Evolutionary conservation across 2,888 invertebrate genomes (phyloP), one percentile per base, ranked within the genome.

Genomic region (Trisateles emortualis): DNA sequence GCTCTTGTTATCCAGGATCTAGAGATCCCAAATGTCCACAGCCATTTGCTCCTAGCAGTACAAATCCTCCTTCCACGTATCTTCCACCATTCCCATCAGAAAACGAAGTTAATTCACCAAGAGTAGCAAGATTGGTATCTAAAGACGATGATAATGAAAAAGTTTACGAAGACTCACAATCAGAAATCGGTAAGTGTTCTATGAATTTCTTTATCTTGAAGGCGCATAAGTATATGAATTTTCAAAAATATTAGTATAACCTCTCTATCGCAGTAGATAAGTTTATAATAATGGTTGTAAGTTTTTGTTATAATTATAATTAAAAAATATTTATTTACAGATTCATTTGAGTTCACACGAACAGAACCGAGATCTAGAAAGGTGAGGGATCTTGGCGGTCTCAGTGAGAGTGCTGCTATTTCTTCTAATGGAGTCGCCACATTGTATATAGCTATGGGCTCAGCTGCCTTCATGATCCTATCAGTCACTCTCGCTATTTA

Each of bases 21-120:
- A 85, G 64, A 64, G 84, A 91, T 62, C 87, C 90, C 5, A 90
- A 80, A 73, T 90, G 87, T 69, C 90, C 85, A 35, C 85, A 92
- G 64, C 88, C 89, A 29, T 85, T 93, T 76, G 83, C 90, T 55
- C 84, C 88, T 19, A 86, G 86, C 56, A 86, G 90, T 68, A 84
- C 88, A 22, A 86, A 88, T 60, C 85, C 93, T 59, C 87, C 92
- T 54, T 83, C 89, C 0, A 90, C 91, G 8, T 93, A 93, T 60
- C 78, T 93, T 26, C 92, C 93, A 4, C 93, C 93, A 9, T 88
- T 90, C 67, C 87, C 90, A 0, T 76, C 77, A 47, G 88, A 86
- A 59, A 91, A 92, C 67, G 90, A 91, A 79, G 69, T 90, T 0
- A 82, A 82, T 52, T 74, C 87, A 3, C 59, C 69, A 11, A 79